These are phyloP conservation scores for Tridacna crocea DNA, from an alignment of 2,888 invertebrate genomes.

Conservation along the genomic window DNA sequence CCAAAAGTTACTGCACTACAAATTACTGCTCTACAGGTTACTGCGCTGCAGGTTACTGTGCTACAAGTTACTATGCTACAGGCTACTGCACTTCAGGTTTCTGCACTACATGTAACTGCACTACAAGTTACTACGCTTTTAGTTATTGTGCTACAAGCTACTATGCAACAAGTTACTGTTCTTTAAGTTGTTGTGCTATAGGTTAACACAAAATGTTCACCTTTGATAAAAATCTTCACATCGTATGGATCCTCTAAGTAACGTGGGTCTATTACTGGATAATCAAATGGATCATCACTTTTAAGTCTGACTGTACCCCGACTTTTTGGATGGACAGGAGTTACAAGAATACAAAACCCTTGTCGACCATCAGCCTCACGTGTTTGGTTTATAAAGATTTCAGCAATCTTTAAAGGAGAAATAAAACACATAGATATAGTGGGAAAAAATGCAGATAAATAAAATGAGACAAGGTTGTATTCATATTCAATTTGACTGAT, in stretches of 20 bases:
- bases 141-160: no score
- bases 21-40: no score
- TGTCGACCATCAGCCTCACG: not conserved
- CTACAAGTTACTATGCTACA: no score
- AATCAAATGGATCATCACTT: slow-evolving; percentile 17
- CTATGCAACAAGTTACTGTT: no score
- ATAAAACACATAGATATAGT: not conserved
- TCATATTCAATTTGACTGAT: not conserved
- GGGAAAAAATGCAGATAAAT: not conserved
- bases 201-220: not conserved
- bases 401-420: not conserved
- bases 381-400: not conserved
- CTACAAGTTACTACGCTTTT: no score
- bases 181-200: no score
- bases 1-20: no score
- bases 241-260: slow-evolving; percentile 16
- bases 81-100: no score
- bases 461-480: not conserved
- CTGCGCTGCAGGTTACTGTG: no score
- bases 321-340: slow-evolving; percentile 14
- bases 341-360: slow-evolving; percentile 7
- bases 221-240: slow-evolving; percentile 6
- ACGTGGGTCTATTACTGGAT: slow-evolving; percentile 1
- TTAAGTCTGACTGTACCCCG: slow-evolving; percentile 12
- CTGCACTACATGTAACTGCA: no score